Percentiles rank a stretch among this genome's conserved stretches.
Evolutionary conservation across 2,113 vertebrate species (phyloP).

Genomic region (Ictalurus furcatus): DNA sequence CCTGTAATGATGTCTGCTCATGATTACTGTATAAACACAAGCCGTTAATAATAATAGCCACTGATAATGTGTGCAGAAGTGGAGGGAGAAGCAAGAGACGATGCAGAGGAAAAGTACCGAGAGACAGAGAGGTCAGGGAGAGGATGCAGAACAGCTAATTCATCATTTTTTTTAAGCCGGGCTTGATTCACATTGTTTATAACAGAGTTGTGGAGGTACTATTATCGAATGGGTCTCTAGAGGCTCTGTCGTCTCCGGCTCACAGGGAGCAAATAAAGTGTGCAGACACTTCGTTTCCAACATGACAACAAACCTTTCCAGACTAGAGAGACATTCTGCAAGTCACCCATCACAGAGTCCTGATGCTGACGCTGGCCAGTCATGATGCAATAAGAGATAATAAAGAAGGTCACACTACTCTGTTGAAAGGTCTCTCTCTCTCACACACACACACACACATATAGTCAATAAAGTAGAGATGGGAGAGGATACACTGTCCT

Average conservation of each 20-base stretch:
- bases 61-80: background rate
- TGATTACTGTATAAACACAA: background rate
- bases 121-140: background rate
- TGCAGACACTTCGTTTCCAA: slow-evolving; percentile 27
- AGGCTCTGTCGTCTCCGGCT: slow-evolving; percentile 34
- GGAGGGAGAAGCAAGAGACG: background rate
- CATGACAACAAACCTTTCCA: slow-evolving; percentile 17
- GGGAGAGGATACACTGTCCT: slow-evolving; percentile 9
- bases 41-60: background rate
- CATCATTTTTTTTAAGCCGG: slow-evolving; percentile 33
- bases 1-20: background rate
- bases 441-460: background rate
- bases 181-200: slow-evolving; percentile 40
- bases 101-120: background rate
- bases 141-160: slow-evolving; percentile 26
- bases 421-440: slow-evolving; percentile 9
- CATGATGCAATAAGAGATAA: slow-evolving; percentile 20
- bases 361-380: slow-evolving; percentile 27
- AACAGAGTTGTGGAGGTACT: slow-evolving; percentile 24
- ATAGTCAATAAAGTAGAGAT: slow-evolving; percentile 18
- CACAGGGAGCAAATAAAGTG: slow-evolving; percentile 29
- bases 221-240: slow-evolving; percentile 42
- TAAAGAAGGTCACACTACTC: slow-evolving; percentile 36
- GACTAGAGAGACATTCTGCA: slow-evolving; percentile 27
- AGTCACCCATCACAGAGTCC: slow-evolving; percentile 45